Base-by-base conservation (phyloP, 2,113 vertebrate species). In the Herpailurus yagouaroundi region DNA sequence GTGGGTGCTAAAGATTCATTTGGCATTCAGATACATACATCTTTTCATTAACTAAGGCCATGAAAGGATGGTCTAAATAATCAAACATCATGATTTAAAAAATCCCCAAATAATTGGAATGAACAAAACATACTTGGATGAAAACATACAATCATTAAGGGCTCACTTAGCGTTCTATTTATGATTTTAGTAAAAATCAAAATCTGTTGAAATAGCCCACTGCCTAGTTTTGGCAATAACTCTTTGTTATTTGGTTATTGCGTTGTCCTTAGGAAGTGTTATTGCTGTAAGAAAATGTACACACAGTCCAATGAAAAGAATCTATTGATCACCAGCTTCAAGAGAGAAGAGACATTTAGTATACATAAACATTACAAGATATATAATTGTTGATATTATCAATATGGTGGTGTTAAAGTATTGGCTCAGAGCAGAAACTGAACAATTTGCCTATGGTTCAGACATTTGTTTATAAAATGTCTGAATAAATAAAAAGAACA, bases 281-380 rank as follows among this genome's bases (percentile, higher is more conserved):
- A 33, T 36, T 79, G 52, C 10, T 41, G 41, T 93, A 25, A 71
- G n/a, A 90, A 76, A 57, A 52, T 27, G 5, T 66, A 88, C 3
- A 33, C 11, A 29, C 66, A 81, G 29, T 8, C 31, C 50, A 21
- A 73, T 97, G 31, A 79, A 90, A 96, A 91, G 12, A 73, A 6
- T 38, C 2, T 41, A 25, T 14, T 73, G 45, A 69, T 21, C 11
- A 29, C 0, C 9, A 45, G 0, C 41, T 38, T 50, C 14, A 7
- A 91, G 27, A 57, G 27, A 45, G n/a, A 93, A 33, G 4, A 48
- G 7, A 21, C 4, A 1, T 14, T 48, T 55, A 45, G 19, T 2
- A 36, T 88, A 91, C 25, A 45, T 64, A 80, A 85, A 55, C 19
- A 74, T 95, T 93, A 90, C 89, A 87, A 98, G 23, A 41, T 91